These are phyloP conservation scores for Tolmerus cingulatus DNA, from an alignment of 2,888 invertebrate genomes.

Conservation along the genomic window DNA sequence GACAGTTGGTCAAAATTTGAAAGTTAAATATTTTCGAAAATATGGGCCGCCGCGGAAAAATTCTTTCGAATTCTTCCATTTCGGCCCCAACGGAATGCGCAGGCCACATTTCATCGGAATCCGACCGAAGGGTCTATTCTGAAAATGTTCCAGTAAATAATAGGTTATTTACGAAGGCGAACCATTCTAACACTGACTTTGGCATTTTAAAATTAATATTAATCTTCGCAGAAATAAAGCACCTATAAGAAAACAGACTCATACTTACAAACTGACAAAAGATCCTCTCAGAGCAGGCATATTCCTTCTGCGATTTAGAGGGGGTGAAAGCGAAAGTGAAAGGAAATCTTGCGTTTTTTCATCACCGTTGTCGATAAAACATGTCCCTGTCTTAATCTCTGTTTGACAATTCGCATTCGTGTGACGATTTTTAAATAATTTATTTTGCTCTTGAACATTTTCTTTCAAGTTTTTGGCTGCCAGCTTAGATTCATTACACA, in stretches of 20 bases:
- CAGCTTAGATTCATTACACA: background rate
- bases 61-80: too few relatives aligned
- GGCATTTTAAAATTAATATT: too few relatives aligned
- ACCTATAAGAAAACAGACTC: background rate
- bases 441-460: background rate
- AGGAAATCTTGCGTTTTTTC: conserved; percentile 62
- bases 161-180: too few relatives aligned
- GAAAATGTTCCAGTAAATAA: too few relatives aligned
- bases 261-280: conserved; percentile 63
- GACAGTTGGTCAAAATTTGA: too few relatives aligned
- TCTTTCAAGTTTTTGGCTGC: background rate
- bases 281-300: conserved; percentile 63
- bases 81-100: too few relatives aligned
- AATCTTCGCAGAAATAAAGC: too few relatives aligned
- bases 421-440: background rate
- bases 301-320: conserved; percentile 61
- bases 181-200: too few relatives aligned
- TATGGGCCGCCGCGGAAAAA: too few relatives aligned
- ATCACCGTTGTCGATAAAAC: conserved; percentile 55
- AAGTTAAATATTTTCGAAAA: too few relatives aligned
- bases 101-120: too few relatives aligned
- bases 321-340: conserved; percentile 63
- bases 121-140: too few relatives aligned
- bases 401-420: background rate
- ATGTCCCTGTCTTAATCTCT: background rate